phyloP scores from a whole-genome alignment of 2,113 vertebrate species.

The Ptychochromis oligacanthus region DNA sequence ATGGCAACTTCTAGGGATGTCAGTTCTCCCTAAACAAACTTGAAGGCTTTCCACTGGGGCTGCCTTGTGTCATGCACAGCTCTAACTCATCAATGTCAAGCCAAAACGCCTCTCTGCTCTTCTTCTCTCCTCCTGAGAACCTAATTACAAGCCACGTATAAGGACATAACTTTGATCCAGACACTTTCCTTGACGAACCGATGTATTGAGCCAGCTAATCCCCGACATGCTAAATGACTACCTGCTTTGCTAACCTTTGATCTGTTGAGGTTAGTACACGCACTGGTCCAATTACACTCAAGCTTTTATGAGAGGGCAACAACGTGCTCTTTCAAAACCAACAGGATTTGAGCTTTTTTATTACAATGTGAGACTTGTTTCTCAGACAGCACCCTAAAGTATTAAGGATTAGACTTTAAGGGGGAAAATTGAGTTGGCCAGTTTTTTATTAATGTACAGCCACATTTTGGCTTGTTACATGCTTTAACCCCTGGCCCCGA shows the following conservation, averaged over 20 bases:
- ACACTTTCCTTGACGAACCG: slow-evolving; percentile 37
- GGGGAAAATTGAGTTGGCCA: slow-evolving; percentile 61
- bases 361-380: slow-evolving; percentile 63
- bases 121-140: slow-evolving; percentile 2
- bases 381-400: slow-evolving; percentile 41
- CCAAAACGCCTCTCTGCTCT: background rate
- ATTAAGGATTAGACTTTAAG: slow-evolving; percentile 56
- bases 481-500: slow-evolving; percentile 61
- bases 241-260: slow-evolving; percentile 74
- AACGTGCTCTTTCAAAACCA: slow-evolving; percentile 66
- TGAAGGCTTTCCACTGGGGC: slow-evolving; percentile 61
- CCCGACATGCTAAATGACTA: slow-evolving; percentile 66
- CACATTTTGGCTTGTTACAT: slow-evolving; percentile 58
- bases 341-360: slow-evolving; percentile 53
- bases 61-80: slow-evolving; percentile 71
- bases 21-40: slow-evolving; percentile 75
- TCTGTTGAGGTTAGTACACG: slow-evolving; percentile 54
- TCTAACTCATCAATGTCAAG: slow-evolving; percentile 58
- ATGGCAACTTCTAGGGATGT: slow-evolving; percentile 58
- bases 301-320: slow-evolving; percentile 64
- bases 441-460: slow-evolving; percentile 66
- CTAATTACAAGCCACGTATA: slow-evolving; percentile 43
- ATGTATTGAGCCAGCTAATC: slow-evolving; percentile 59
- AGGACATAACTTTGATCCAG: slow-evolving; percentile 58
- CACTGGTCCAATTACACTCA: slow-evolving; percentile 59